Evolutionary conservation across 2,888 invertebrate species (phyloP).

Genomic region (Helleia helle): DNA sequence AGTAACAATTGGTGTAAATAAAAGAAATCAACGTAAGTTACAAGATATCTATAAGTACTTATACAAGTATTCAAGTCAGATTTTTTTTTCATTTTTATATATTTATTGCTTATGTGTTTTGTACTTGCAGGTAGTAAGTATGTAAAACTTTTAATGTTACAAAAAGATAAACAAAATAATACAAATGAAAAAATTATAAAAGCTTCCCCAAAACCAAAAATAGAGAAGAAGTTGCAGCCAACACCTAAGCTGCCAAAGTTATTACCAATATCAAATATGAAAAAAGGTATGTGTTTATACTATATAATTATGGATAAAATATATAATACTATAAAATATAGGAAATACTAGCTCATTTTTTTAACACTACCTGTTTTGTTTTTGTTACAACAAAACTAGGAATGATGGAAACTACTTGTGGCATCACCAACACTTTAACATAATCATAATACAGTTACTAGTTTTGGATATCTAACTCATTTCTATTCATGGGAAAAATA

Average conservation of each 20-base stretch:
- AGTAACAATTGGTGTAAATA: slow-evolving; percentile 38
- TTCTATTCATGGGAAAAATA: too few species aligned
- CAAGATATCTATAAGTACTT: background rate
- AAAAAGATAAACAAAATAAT: slow-evolving; percentile 33
- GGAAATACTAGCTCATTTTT: too few species aligned
- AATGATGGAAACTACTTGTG: too few species aligned
- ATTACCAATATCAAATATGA: slow-evolving; percentile 40
- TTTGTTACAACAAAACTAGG: too few species aligned
- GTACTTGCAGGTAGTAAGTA: slow-evolving; percentile 45
- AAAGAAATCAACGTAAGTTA: slow-evolving; percentile 42
- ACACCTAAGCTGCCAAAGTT: slow-evolving; percentile 40
- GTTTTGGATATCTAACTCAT: too few species aligned
- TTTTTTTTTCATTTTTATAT: background rate
- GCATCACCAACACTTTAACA: too few species aligned
- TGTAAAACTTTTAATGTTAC: slow-evolving; percentile 38
- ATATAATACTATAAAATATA: too few species aligned
- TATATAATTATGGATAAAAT: too few species aligned
- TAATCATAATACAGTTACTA: too few species aligned
- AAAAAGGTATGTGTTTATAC: slow-evolving; percentile 54
- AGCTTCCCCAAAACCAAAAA: slow-evolving; percentile 19
- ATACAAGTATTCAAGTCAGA: background rate
- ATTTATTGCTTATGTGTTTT: slow-evolving; percentile 19
- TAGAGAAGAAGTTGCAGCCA: slow-evolving; percentile 17
- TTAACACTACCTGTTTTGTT: too few species aligned
- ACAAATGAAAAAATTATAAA: slow-evolving; percentile 18